Percentiles rank a stretch among this genome's conserved stretches.
Conservation (phyloP, 2,113 vertebrate species). For the Rhombomys opimus region DNA sequence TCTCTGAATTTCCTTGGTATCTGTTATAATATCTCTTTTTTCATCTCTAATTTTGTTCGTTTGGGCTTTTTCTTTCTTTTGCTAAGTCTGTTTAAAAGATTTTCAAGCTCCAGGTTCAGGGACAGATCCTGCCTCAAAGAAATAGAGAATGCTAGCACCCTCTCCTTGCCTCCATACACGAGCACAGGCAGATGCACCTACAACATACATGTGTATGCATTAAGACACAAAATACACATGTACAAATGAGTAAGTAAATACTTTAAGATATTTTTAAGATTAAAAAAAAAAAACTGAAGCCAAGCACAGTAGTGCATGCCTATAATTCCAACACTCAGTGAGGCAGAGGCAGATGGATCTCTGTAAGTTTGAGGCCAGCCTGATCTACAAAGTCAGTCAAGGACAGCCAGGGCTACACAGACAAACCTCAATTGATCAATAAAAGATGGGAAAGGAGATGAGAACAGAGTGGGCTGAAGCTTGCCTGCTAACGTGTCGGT, state of each 20-base stretch:
- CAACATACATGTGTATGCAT: not conserved
- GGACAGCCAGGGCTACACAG: no score
- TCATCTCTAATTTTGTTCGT: not conserved
- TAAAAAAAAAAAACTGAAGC: not conserved
- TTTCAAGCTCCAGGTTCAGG: not conserved
- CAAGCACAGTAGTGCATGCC: no score
- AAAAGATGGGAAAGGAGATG: not conserved
- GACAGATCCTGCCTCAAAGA: not conserved
- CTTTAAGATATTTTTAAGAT: not conserved
- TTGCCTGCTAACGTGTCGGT: not conserved
- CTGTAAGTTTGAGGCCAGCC: no score
- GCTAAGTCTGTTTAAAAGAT: not conserved
- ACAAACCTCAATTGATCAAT: no score
- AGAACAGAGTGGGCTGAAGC: not conserved
- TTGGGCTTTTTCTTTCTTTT: not conserved
- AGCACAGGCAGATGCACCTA: not conserved
- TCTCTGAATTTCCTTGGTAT: not conserved
- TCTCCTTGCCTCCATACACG: no score
- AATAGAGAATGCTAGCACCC: not conserved
- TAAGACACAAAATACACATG: not conserved
- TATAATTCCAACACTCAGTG: no score
- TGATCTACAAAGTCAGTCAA: no score
- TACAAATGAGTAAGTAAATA: not conserved
- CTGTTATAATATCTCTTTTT: not conserved
- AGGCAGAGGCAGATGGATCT: no score